These are phyloP conservation scores for Chaetodon auriga DNA, from an alignment of 2,113 vertebrate species.

Conservation along the genomic window DNA sequence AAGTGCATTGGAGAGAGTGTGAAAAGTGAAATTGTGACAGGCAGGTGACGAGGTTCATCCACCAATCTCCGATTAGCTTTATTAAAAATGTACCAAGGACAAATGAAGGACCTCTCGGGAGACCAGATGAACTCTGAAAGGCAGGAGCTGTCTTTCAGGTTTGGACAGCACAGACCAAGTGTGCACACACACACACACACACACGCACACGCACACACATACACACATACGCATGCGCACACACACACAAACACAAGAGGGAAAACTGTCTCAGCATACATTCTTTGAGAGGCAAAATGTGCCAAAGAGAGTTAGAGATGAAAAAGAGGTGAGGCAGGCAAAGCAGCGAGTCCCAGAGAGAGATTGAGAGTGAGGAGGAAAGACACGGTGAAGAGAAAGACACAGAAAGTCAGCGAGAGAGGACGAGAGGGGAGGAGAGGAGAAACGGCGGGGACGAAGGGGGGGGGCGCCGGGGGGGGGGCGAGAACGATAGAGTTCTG, in stretches of 20 bases:
- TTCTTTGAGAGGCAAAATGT: slow-evolving; percentile 73
- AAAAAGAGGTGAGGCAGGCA: slow-evolving; percentile 78
- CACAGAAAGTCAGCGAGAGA: slow-evolving; percentile 17
- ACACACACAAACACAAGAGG: slow-evolving; percentile 9
- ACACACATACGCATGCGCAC: slow-evolving; percentile 11
- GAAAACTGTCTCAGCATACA: slow-evolving; percentile 55
- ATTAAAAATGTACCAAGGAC: slow-evolving; percentile 84
- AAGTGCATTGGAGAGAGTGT: slow-evolving; percentile 46
- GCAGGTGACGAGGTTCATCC: slow-evolving; percentile 75
- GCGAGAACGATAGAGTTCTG: slow-evolving; percentile 37
- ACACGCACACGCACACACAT: background rate
- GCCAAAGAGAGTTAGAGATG: slow-evolving; percentile 75
- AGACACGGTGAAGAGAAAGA: slow-evolving; percentile 44
- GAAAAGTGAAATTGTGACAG: slow-evolving; percentile 77
- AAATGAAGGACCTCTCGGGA: slow-evolving; percentile 72
- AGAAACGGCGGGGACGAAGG: background rate
- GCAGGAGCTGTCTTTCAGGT: slow-evolving; percentile 66
- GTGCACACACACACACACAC: slow-evolving; percentile 11
- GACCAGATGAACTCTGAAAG: slow-evolving; percentile 71
- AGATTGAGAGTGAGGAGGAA: slow-evolving; percentile 51
- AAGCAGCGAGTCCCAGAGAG: slow-evolving; percentile 72
- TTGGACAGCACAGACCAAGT: slow-evolving; percentile 53
- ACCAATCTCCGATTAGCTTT: slow-evolving; percentile 77
- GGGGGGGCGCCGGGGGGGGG: background rate
- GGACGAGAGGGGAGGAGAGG: background rate